These are phyloP conservation scores for Drosophila auraria DNA, from an alignment of 1,140 invertebrate species.

Conservation along the genomic window DNA sequence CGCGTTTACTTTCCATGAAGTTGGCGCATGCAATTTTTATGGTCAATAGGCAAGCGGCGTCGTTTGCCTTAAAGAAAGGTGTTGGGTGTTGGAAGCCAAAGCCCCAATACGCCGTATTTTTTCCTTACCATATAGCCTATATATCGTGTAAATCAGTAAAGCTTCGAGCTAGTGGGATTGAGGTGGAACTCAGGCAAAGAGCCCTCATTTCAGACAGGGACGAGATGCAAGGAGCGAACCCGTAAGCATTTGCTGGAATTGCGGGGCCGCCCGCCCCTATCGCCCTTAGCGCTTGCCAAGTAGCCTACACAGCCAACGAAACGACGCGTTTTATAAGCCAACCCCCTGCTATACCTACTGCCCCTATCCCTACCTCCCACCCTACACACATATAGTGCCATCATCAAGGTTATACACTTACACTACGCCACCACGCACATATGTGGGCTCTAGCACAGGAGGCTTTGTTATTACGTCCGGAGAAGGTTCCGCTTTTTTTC, in stretches of 20 bases:
- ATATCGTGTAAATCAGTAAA: constrained; percentile 48
- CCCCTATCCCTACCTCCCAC: neutral
- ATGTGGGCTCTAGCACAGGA: constrained; percentile 42
- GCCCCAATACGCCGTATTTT: constrained; percentile 3
- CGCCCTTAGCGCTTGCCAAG: constrained; percentile 35
- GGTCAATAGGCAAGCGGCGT: constrained; percentile 13
- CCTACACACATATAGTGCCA: constrained; percentile 35
- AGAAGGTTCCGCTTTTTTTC: constrained; percentile 45
- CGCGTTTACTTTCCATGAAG: no score
- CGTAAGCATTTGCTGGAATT: constrained; percentile 56
- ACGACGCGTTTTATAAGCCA: constrained; percentile 67
- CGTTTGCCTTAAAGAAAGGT: constrained; percentile 4
- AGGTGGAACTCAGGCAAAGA: constrained; percentile 34
- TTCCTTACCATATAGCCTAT: constrained; percentile 20
- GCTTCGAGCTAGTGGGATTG: constrained; percentile 40
- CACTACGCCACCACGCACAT: constrained; percentile 42
- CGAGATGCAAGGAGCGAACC: constrained; percentile 5
- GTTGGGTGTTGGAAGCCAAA: constrained; percentile 6
- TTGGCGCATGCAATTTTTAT: constrained; percentile 38
- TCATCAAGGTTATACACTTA: constrained; percentile 67
- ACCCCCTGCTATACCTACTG: constrained; percentile 13
- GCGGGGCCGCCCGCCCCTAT: neutral
- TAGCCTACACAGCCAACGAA: constrained; percentile 57
- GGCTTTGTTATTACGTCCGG: constrained; percentile 68
- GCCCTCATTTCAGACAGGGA: constrained; percentile 43